Evolutionary conservation across 2,888 invertebrate species (phyloP), one percentile per base, ranked within the genome.

Genomic region (Drosophila paramelanica): DNA sequence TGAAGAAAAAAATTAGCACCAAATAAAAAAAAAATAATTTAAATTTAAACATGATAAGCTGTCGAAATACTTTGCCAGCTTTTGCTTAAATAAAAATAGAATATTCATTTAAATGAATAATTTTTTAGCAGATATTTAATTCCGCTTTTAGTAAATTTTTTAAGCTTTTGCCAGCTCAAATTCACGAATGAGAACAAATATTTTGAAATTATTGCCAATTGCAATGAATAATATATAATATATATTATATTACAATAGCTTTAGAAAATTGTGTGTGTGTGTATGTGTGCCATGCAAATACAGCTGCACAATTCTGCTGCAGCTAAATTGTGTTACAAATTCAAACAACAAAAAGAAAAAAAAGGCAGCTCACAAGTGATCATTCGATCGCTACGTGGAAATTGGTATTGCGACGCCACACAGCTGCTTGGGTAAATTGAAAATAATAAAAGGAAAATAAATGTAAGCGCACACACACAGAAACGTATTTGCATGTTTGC

Each of bases 321-420:
- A 36, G 42, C 53, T n/a, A 50, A 50, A 41, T 50, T 50, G 57
- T 20, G 41, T 33, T 5, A 50, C 38, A 50, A 33, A 50, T 31
- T 3, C 10, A 41, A 27, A 38, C 11, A 43, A 45, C 11, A 45
- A 36, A 57, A 33, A 17, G 1, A 17, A 17, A 17, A 17, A 17
- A 17, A 17, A 17, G 17, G 33, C 33, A 46, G 51, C 46, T 62
- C 47, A 36, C 36, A 27, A 23, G 3, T 23, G 14, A 61, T 66
- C 65, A 53, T 53, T 49, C 65, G 62, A 53, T 56, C 43, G 39
- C 11, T 23, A 43, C 27, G 45, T 45, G 45, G 45, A 60, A 56
- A 47, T 45, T 11, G 42, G 11, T 50, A 58, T 58, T 57, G 58
- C 58, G 47, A 52, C 46, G 66, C 36, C 58, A 23, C 23, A 51